A percentile compares a stretch with the other conserved stretches of the same genome.
phyloP scores from a whole-genome alignment of 1,140 invertebrate genomes.

The Drosophila yakuba region DNA sequence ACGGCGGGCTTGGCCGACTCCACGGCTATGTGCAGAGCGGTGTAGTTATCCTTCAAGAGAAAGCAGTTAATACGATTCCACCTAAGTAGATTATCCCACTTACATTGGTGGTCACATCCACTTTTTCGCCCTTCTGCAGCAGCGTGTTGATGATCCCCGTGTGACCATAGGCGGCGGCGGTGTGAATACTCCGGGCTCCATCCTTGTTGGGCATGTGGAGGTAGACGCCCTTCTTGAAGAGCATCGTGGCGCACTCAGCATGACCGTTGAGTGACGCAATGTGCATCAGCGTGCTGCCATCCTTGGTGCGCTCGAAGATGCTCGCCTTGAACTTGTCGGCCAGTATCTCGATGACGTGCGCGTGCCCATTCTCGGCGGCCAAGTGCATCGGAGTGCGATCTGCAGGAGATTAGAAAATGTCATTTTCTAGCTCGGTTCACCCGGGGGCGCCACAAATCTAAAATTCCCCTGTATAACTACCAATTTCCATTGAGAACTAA shows the following conservation, averaged over 20 bases:
- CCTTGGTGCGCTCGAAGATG: slow-evolving; percentile 96
- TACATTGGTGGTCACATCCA: slow-evolving; percentile 97
- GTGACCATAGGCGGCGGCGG: slow-evolving; percentile 96
- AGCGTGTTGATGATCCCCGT: slow-evolving; percentile 98
- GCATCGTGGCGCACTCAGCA: slow-evolving; percentile 98
- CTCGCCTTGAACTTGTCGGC: slow-evolving; percentile 99
- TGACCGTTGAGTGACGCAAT: slow-evolving; percentile 98
- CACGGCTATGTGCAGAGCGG: slow-evolving; percentile 99
- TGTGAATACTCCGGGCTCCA: slow-evolving; percentile 96
- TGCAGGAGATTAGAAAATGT: slow-evolving; percentile 57
- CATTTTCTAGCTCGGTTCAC: not conserved
- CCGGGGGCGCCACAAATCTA: not conserved
- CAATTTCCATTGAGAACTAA: not conserved
- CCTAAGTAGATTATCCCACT: slow-evolving; percentile 67
- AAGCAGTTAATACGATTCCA: not conserved
- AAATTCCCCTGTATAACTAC: not conserved
- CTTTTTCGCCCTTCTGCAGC: slow-evolving; percentile 97
- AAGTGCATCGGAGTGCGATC: slow-evolving; percentile 98
- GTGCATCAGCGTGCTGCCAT: slow-evolving; percentile 99
- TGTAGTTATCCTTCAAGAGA: slow-evolving; percentile 94
- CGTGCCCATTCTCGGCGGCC: slow-evolving; percentile 98
- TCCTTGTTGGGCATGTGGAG: slow-evolving; percentile 99
- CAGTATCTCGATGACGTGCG: slow-evolving; percentile 96
- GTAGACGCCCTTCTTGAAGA: slow-evolving; percentile 99
- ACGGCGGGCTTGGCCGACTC: slow-evolving; percentile 97